Evolutionary conservation across 1,140 invertebrate genomes (phyloP), one percentile per base, ranked within the genome.

Genomic region (Panonychus citri): DNA sequence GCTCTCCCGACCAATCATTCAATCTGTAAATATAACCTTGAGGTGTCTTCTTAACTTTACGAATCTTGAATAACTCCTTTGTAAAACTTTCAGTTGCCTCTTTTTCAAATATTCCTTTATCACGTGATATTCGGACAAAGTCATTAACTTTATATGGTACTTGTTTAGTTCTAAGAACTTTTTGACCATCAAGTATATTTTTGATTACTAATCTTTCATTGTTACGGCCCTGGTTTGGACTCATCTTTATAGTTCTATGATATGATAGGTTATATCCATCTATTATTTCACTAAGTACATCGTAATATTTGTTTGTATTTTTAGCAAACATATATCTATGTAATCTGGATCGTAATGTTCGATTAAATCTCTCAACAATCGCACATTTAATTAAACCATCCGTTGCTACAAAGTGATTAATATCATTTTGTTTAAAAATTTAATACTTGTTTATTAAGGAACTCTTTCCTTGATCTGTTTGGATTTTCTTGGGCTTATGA

Each of bases 281-380:
- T 1, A 40, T n/a, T 3, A 40, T 40, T 1, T 40, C 19, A n/a
- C 2, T n/a, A 1, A 40, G 39, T 39, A 7, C 39, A 40, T 40
- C 39, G 19, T 17, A 17, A 7, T 40, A 40, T 40, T n/a, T 40
- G 7, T 7, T 40, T 2, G 39, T 40, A 7, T 40, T 40, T 17
- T 40, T 13, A 40, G 13, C 13, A 40, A 17, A 40, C 13, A 40
- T 13, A 7, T 40, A 40, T 3, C 39, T 13, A 40, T 40, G 19
- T 3, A 40, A 17, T 40, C 39, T 2, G 3, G 13, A 13, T 40
- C 39, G 73, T 49, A 74, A 55, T n/a, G 68, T 73, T 59, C 68
- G 59, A 62, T 71, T 71, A 52, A 72, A 69, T 55, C 71, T 49
- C 64, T 74, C 72, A 49, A 67, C 66, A 49, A 71, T 66, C 17